A percentile compares a stretch with the other conserved stretches of the same genome.
phyloP scores from a whole-genome alignment of 2,888 invertebrate genomes.

The Pocota personata region DNA sequence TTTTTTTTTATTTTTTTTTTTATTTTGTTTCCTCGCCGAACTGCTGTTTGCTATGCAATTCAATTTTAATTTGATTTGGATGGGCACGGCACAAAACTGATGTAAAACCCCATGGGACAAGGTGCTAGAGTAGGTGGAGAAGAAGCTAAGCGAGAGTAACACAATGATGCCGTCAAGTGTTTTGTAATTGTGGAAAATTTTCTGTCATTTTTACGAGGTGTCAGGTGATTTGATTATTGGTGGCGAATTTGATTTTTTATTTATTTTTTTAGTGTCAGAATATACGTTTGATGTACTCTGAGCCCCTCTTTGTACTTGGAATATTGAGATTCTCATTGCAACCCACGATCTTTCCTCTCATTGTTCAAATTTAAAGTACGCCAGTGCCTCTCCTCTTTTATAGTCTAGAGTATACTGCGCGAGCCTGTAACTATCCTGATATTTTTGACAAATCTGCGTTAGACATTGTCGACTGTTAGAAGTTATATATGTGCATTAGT shows the following conservation, averaged over 20 bases:
- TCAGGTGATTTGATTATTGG: conserved; percentile 13
- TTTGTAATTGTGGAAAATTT: conserved; percentile 56
- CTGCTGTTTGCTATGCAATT: conserved; percentile 59
- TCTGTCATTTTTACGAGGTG: conserved; percentile 45
- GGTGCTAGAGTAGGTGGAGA: not conserved
- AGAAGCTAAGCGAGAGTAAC: conserved; percentile 3
- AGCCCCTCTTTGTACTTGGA: no score
- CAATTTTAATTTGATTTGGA: conserved; percentile 54
- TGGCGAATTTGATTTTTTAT: conserved; percentile 3
- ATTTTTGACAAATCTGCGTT: no score
- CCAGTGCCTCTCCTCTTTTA: no score
- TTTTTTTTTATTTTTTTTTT: conserved; percentile 1
- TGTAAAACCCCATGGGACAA: conserved; percentile 6
- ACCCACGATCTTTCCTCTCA: no score
- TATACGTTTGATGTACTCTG: not conserved
- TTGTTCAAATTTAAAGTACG: no score
- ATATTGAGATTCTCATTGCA: no score
- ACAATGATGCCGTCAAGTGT: conserved; percentile 60
- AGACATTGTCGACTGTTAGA: no score
- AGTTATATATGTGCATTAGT: no score
- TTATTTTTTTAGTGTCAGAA: not conserved
- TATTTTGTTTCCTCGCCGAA: not conserved
- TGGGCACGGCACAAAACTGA: conserved; percentile 48
- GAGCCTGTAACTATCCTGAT: no score
- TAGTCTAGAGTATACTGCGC: no score